Evolutionary conservation across 1,140 invertebrate genomes (phyloP).

Genomic region (Periplaneta americana): DNA sequence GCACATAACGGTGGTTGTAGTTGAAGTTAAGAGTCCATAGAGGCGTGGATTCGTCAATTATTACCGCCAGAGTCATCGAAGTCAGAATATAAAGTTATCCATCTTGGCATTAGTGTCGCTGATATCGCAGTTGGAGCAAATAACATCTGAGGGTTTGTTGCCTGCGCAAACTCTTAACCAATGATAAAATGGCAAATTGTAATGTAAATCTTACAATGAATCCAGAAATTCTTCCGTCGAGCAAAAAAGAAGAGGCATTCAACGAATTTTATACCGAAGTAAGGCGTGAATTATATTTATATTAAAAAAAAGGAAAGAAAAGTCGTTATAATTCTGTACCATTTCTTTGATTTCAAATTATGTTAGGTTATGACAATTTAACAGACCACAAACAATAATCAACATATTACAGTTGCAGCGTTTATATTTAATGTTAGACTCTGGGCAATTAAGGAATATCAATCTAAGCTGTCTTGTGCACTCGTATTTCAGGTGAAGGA

Average conservation of each 20-base stretch:
- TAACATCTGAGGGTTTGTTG: background rate
- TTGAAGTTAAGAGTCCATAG: no score
- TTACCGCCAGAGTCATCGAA: no score
- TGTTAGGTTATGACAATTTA: constrained; percentile 3
- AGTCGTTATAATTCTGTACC: no score
- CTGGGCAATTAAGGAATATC: background rate
- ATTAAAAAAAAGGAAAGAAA: no score
- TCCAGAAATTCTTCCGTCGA: constrained; percentile 13
- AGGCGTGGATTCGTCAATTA: no score
- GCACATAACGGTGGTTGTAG: no score
- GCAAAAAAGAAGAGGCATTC: constrained; percentile 28
- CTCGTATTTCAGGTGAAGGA: constrained; percentile 74
- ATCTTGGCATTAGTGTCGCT: no score
- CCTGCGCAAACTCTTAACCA: background rate
- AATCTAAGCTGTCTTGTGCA: background rate
- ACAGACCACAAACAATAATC: background rate
- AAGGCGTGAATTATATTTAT: background rate
- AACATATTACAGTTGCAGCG: background rate
- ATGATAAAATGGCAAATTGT: constrained; percentile 1
- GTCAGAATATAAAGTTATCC: no score
- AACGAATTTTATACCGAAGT: constrained; percentile 29
- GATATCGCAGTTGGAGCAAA: no score
- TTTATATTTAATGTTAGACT: background rate
- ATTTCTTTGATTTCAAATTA: background rate
- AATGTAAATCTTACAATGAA: constrained; percentile 1